Evolutionary conservation across 2,797 vertebrate species (phyloP), one percentile per base, ranked within the genome.

Genomic region (Hirundo rustica): DNA sequence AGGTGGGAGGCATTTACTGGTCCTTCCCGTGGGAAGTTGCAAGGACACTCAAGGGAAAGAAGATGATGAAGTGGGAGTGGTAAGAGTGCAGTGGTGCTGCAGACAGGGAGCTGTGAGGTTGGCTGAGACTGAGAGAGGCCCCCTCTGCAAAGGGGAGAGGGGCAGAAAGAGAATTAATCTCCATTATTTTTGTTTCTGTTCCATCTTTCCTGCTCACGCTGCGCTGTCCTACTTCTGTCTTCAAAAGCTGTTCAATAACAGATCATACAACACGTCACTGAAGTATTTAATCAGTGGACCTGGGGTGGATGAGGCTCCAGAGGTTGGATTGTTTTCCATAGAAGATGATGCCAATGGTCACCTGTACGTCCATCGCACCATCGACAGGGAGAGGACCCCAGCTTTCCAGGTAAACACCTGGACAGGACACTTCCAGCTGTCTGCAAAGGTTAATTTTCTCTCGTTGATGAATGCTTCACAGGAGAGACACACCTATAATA

Each of bases 171-270:
- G 29, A 57, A 47, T 0, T 3, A 11, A 16, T 36, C 61, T 50
- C 1, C 36, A 78, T 23, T 9, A 5, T 53, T 66, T 70, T 50
- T n/a, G 20, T 45, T 87, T 53, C 47, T 74, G 11, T 81, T 71
- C 7, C 4, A 1, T 42, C 36, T 75, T 78, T 62, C 36, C 66
- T 54, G n/a, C 74, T 96, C 48, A 74, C 4, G 4, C 36, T 21
- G 38, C 21, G 7, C 51, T 72, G 25, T 36, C 53, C 61, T 88
- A 40, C 61, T 78, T 73, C 61, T 82, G 84, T 96, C 95, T 57
- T 62, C 53, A 32, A 64, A 74, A 99, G 99, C 97, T 99, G 91
- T 98, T 97, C 87, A 98, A 98, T 61, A 97, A 98, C 29, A 87
- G 95, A 68, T 5, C 93, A 3, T 1, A 17, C 0, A 19, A 74